Evolutionary conservation across 1,140 invertebrate species (phyloP), one percentile per base, ranked within the genome.

Genomic region (Drosophila repletoides): DNA sequence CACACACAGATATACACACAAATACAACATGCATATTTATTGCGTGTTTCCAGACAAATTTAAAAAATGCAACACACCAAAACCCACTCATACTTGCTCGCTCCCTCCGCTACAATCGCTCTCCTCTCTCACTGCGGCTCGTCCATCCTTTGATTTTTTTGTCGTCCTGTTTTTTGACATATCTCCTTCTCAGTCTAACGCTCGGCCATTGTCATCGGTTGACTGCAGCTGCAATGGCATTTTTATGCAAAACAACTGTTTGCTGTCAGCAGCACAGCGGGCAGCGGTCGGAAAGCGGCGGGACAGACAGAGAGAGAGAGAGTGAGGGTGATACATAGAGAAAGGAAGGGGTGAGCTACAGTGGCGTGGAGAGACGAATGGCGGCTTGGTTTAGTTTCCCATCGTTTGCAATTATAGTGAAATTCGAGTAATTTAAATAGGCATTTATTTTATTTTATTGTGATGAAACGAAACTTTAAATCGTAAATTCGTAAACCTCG

Each of bases 161-260:
- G n/a, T n/a, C n/a, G n/a, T n/a, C n/a, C n/a, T n/a, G n/a, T n/a
- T n/a, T n/a, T n/a, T n/a, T n/a, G n/a, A n/a, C n/a, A n/a, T n/a
- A n/a, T n/a, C 21, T 21, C 40, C 24, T 3, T 21, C 31, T 26
- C 31, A 2, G 12, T 48, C 55, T 29, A 5, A 19, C 10, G 12
- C 10, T 52, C 14, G 36, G 22, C 12, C 12, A 22, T 38, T 38
- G 33, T 38, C 33, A 17, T 24, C 55, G 55, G 29, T 48, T 22
- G 33, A 41, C 45, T 66, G 63, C 63, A 66, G 26, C 41, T 65
- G 53, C 79, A 77, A 83, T 72, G 70, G 77, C 79, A 73, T 83
- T 84, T 83, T 83, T 84, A 83, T 83, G 79, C 79, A 83, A 83
- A 83, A 83, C 79, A 83, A 83, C 74, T 84, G 79, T 83, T 84